phyloP scores from a whole-genome alignment of 2,113 vertebrate genomes.

The Neopipo cinnamomea region DNA sequence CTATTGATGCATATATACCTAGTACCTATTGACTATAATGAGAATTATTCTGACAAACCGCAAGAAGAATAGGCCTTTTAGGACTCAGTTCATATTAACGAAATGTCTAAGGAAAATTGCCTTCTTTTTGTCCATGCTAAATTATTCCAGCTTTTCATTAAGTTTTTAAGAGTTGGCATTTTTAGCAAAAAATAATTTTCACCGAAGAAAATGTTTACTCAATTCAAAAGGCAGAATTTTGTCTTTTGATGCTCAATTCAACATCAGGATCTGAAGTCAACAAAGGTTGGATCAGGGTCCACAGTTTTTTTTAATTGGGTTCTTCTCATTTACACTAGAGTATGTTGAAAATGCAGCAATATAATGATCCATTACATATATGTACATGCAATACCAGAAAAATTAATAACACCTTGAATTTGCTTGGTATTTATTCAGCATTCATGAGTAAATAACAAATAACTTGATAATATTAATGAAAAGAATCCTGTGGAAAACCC shows the following conservation, averaged over 20 bases:
- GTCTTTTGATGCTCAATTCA: conserved; percentile 31
- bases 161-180: conserved; percentile 20
- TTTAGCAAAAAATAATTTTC: conserved; percentile 34
- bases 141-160: conserved; percentile 50
- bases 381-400: not conserved
- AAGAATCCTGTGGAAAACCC: not conserved
- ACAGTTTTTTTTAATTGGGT: conserved; percentile 39
- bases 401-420: conserved; percentile 20
- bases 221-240: conserved; percentile 48
- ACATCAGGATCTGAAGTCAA: conserved; percentile 30
- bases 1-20: conserved; percentile 33
- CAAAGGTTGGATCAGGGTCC: conserved; percentile 17
- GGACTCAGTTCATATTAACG: not conserved
- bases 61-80: conserved; percentile 16
- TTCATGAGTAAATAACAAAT: conserved; percentile 48
- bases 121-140: not conserved
- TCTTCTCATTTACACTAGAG: conserved; percentile 12
- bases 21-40: not conserved
- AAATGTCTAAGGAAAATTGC: conserved; percentile 16
- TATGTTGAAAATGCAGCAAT: not conserved
- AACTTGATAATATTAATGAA: conserved; percentile 26
- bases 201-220: conserved; percentile 52
- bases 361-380: conserved; percentile 36
- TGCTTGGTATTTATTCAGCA: conserved; percentile 3
- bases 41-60: conserved; percentile 33